A percentile compares a stretch with the other conserved stretches of the same genome.
phyloP scores from a whole-genome alignment of 2,797 vertebrate species.

The Oreochromis mossambicus region DNA sequence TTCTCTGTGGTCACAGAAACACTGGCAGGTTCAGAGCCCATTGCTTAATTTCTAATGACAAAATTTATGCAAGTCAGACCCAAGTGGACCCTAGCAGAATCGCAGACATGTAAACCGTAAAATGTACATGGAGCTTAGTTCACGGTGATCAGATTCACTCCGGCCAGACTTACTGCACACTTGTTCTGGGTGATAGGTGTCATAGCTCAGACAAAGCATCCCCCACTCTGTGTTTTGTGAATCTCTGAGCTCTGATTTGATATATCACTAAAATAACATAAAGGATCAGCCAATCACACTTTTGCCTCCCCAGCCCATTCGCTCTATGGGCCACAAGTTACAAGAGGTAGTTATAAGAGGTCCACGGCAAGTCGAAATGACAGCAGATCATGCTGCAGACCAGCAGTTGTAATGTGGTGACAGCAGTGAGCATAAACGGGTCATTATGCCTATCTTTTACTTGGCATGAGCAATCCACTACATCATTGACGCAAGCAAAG shows the following conservation, averaged over 20 bases:
- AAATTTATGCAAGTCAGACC: neutral
- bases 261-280: neutral
- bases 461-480: neutral
- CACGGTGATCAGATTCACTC: neutral
- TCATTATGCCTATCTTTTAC: neutral
- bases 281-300: neutral
- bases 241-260: neutral
- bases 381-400: neutral
- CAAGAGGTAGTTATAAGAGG: neutral
- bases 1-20: neutral
- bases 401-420: neutral
- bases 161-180: neutral
- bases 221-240: neutral
- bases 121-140: neutral
- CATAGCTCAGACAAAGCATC: neutral
- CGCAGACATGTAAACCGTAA: neutral
- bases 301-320: neutral
- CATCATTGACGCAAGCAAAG: neutral
- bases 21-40: neutral
- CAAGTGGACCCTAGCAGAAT: neutral
- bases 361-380: rapidly evolving
- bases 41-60: neutral
- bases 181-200: neutral
- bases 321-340: neutral
- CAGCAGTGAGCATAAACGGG: neutral